Evolutionary conservation across 2,797 vertebrate genomes (phyloP), one percentile per base, ranked within the genome.

Genomic region (Acanthurus lineatus): DNA sequence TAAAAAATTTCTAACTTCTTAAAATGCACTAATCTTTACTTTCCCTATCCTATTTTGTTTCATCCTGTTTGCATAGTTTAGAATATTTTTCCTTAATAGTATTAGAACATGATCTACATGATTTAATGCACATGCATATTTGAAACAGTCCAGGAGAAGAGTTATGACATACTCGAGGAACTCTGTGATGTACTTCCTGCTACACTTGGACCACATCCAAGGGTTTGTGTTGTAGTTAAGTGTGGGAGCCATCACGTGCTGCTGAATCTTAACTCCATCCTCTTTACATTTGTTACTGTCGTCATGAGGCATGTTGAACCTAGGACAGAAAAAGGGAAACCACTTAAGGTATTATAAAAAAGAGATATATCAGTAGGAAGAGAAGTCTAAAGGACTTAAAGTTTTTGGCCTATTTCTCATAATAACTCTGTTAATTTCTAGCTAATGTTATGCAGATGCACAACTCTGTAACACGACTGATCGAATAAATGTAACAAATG

Each of bases 171-270:
- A 99, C 98, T 99, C 98, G 35, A 99, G 95, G 94, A 99, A 99
- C 91, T 99, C 98, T 17, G 98, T 99, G 95, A 99, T 98, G 91
- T 98, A 99, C 95, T 98, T 99, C 88, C 97, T 96, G 93, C 98
- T 99, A 89, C 98, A 99, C 88, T 98, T 99, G 83, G 98, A 99
- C 98, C 98, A 99, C 96, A 98, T 98, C 98, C 98, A 99, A 63
- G 98, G 98, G 79, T 99, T 99, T 90, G 98, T 99, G 92, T 99
- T 96, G 93, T 98, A 98, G 93, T 98, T 99, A 54, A 99, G 79
- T 0, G 97, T 99, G 3, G 98, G 98, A 0, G 98, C 98, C 98
- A 99, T 99, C 83, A 99, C 98, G 0, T 99, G 96, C 79, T 98
- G 97, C 73, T 98, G 98, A 77, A 95, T 96, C 94, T 99, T 99